Conservation (phyloP, 2,888 invertebrate genomes). For the Parnassius glacialis region DNA sequence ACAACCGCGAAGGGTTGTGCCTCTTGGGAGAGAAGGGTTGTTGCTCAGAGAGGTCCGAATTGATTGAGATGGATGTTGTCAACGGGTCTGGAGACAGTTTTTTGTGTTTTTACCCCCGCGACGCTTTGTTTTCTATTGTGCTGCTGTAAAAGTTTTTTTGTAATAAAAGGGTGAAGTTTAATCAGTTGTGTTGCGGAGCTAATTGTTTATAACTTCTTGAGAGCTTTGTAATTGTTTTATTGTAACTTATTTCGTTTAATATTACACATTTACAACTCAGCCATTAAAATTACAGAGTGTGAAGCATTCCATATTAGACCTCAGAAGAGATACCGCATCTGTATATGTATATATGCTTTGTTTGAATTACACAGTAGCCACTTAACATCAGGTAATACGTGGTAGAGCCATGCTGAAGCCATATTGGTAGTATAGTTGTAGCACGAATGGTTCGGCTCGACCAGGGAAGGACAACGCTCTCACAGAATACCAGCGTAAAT, state of each 20-base stretch:
- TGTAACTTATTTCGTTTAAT: background rate
- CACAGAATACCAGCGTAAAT: too few relatives aligned
- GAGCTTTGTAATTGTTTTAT: constrained; percentile 34
- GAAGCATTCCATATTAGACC: too few relatives aligned
- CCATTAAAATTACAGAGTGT: too few relatives aligned
- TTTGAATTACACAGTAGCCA: too few relatives aligned
- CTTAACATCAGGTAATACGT: too few relatives aligned
- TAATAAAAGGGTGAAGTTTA: constrained; percentile 45
- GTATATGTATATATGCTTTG: too few relatives aligned
- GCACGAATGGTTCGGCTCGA: too few relatives aligned
- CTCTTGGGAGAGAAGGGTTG: constrained; percentile 71
- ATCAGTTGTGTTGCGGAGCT: constrained; percentile 50
- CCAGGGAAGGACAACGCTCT: too few relatives aligned
- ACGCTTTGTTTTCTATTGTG: constrained; percentile 44
- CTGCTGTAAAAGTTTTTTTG: constrained; percentile 38
- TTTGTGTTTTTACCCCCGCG: constrained; percentile 51
- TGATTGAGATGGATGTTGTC: constrained; percentile 80
- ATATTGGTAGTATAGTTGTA: too few relatives aligned
- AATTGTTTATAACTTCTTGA: constrained; percentile 68
- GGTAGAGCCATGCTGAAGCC: too few relatives aligned
- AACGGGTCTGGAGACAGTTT: constrained; percentile 61
- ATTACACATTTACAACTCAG: too few relatives aligned
- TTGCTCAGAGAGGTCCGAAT: constrained; percentile 68
- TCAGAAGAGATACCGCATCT: too few relatives aligned
- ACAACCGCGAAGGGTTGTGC: constrained; percentile 53